Evolutionary conservation across 2,797 vertebrate species (phyloP), one percentile per base, ranked within the genome.

Genomic region (Synanceia verrucosa): DNA sequence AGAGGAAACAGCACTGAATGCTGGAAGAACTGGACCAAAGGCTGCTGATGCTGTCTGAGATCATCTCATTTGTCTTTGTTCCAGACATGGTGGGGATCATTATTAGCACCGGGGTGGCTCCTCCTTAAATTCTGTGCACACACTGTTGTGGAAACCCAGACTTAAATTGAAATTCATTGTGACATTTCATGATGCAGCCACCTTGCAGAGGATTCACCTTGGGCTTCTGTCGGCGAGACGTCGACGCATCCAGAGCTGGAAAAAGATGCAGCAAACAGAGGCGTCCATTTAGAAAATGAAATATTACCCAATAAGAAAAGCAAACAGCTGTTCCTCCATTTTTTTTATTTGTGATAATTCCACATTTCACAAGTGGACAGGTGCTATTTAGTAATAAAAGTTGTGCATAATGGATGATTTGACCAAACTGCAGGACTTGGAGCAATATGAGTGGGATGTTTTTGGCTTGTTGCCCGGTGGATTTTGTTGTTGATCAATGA

Each of bases 51-150:
- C n/a, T 50, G 31, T 44, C 66, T 41, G 51, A 62, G 56, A 70
- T 18, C 63, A 69, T 21, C 61, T 78, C 3, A 51, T 83, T 65
- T 63, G 61, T 78, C 67, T 34, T 24, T 70, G 58, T 78, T 51
- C 29, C 57, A 19, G 43, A 36, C 53, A 2, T 3, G 28, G 36
- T 9, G 1, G 16, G 5, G 6, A 34, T 4, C 18, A 4, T 78
- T 70, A 69, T 61, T 56, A 65, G 65, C 31, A 12, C 2, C 0
- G 1, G 24, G 50, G 21, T 0, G 10, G 63, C 16, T 2, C 34
- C 9, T 34, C 64, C 21, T 52, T 60, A 36, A n/a, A 75, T 67
- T 70, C 62, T 44, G 13, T 31, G 51, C 75, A 65, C 71, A 57
- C 52, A 10, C 14, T 19, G 55, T 16, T 13, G 39, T 59, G 14